Base-by-base conservation (phyloP, 2,888 invertebrate genomes). In the Laothoe populi region DNA sequence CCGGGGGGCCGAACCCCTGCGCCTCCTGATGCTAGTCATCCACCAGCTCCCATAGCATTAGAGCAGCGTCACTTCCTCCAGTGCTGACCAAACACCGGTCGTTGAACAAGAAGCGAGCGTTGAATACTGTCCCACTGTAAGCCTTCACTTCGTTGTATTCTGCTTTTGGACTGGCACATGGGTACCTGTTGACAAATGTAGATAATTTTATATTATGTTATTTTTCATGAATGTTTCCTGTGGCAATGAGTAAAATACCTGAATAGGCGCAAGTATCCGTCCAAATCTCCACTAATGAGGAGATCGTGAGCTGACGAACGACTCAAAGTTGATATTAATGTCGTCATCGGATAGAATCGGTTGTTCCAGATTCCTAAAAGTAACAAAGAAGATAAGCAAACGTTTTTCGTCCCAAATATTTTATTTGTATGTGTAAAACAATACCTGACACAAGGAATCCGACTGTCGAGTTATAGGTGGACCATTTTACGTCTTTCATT, bases 401-500 rank as follows among this genome's bases (percentile, higher is more conserved):
- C 19, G 3, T 21, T n/a, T 24, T 23, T 21, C 2, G 10, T 84
- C n/a, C 5, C 4, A 7, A n/a, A 26, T 46, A 26, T n/a, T 23
- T 13, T 11, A 38, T 38, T 38, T 13, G 2, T 11, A 13, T 38
- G 38, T 10, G 38, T 38, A 8, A 38, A 38, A 38, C 38, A 38
- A 53, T 87, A 96, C 98, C 98, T 71, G 97, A 96, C 5, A 97
- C 96, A 76, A 97, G 94, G 87, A 97, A 98, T 63, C 98, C 97
- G 48, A 98, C 96, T 0, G 97, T 97, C 53, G 96, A 96, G 74
- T 97, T 98, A 74, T 96, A 96, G 0, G 97, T 96, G 68, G 96
- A 94, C 98, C 98, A 98, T 86, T 97, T 97, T 1, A 97, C 96
- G 79, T 98, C 98, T 82, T 98, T 97, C 96, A 97, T 97, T 2